A percentile compares a stretch with the other conserved stretches of the same genome.
Evolutionary conservation across 2,113 vertebrate genomes (phyloP).

Genomic region (Tenrec ecaudatus): DNA sequence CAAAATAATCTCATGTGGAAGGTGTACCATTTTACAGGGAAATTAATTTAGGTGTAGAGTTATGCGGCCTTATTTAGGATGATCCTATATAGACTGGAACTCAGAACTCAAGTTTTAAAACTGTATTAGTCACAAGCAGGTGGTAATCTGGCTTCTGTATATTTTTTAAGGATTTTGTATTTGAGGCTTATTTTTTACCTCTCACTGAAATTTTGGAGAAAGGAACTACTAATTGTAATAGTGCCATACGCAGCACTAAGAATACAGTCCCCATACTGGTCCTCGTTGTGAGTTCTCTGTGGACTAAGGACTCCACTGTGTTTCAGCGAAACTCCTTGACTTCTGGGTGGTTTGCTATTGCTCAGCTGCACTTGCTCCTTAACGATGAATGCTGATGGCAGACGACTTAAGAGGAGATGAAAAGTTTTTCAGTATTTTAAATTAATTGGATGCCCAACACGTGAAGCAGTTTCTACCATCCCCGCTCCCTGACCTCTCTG

Average conservation of each 20-base stretch:
- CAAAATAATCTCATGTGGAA: background rate
- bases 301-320: background rate
- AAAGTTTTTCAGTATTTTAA: constrained; percentile 28
- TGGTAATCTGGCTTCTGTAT: background rate
- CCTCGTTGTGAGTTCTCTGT: background rate
- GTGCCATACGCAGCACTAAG: background rate
- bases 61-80: background rate
- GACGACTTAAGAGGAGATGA: background rate
- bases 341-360: background rate
- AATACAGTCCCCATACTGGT: background rate
- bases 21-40: background rate
- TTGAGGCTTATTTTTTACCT: background rate
- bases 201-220: background rate
- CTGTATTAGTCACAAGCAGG: background rate
- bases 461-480: background rate
- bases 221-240: background rate
- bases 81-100: background rate
- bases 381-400: background rate
- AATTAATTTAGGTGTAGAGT: background rate
- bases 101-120: background rate
- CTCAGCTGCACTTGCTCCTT: background rate
- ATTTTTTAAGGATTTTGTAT: background rate
- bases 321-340: background rate
- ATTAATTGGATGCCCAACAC: background rate
- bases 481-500: background rate